These are phyloP conservation scores for Mareca strepera DNA, from an alignment of 2,797 vertebrate genomes.

Conservation along the genomic window DNA sequence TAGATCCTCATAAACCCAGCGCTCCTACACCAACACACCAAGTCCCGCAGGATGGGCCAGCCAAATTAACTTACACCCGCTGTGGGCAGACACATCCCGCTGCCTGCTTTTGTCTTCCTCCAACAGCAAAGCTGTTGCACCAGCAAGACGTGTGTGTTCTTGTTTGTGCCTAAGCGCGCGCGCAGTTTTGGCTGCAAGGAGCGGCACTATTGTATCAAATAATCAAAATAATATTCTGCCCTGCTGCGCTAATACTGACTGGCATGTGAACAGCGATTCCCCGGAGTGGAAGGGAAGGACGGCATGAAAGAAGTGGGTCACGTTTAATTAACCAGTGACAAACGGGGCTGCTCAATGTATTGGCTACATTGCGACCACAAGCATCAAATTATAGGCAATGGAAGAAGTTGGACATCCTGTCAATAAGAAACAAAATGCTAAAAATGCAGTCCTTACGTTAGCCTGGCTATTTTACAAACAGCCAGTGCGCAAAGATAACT, in stretches of 20 bases:
- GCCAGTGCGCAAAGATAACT: background rate
- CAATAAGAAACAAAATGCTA: background rate
- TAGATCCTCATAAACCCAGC: background rate
- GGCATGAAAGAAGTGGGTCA: background rate
- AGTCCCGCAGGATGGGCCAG: background rate
- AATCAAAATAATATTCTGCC: background rate
- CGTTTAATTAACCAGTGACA: background rate
- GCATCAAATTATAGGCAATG: background rate
- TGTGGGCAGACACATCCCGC: background rate
- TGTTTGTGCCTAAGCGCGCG: background rate
- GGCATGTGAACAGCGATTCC: background rate
- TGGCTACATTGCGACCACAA: background rate
- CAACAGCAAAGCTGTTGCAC: accelerated
- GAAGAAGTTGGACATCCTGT: background rate
- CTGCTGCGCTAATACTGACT: background rate
- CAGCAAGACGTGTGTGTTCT: background rate
- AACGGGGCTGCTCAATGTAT: background rate
- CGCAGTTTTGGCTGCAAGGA: background rate
- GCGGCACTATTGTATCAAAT: background rate
- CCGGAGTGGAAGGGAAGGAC: background rate
- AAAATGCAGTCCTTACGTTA: background rate
- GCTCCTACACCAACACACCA: accelerated
- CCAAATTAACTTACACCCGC: background rate
- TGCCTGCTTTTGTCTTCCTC: background rate
- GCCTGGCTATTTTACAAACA: background rate